Evolutionary conservation across 2,888 invertebrate species (phyloP).

Genomic region (Agrotis clavis): DNA sequence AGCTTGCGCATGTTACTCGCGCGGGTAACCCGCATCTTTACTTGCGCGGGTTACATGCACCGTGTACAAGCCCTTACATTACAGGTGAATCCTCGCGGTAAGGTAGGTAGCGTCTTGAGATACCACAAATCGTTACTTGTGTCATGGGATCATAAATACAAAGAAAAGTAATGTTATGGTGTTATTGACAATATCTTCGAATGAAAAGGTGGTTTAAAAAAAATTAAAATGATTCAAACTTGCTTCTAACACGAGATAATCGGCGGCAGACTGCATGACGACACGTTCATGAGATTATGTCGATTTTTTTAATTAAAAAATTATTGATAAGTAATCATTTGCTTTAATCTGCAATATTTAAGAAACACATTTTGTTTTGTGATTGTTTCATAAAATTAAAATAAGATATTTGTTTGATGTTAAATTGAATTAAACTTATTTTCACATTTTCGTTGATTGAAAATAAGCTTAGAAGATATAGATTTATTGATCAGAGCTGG

Average conservation of each 20-base stretch:
- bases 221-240: constrained; percentile 17
- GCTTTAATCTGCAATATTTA: background rate
- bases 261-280: constrained; percentile 44
- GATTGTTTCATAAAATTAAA: background rate
- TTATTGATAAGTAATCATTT: constrained; percentile 5
- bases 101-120: no score
- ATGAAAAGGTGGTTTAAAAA: constrained; percentile 7
- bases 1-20: no score
- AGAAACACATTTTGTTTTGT: background rate
- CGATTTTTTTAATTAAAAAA: constrained; percentile 12
- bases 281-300: constrained; percentile 12
- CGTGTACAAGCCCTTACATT: no score
- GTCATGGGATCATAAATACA: background rate
- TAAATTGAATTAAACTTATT: background rate
- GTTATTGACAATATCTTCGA: constrained; percentile 33
- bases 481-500: background rate
- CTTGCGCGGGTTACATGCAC: no score
- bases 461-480: background rate
- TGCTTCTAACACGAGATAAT: constrained; percentile 33
- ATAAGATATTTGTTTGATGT: background rate
- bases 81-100: no score
- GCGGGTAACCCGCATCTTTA: no score
- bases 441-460: no score
- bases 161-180: constrained; percentile 4
- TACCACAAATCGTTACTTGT: no score